Evolutionary conservation across 92 coral and sea anemone species (phyloP).

Genomic region (Zoanthus solanderi): DNA sequence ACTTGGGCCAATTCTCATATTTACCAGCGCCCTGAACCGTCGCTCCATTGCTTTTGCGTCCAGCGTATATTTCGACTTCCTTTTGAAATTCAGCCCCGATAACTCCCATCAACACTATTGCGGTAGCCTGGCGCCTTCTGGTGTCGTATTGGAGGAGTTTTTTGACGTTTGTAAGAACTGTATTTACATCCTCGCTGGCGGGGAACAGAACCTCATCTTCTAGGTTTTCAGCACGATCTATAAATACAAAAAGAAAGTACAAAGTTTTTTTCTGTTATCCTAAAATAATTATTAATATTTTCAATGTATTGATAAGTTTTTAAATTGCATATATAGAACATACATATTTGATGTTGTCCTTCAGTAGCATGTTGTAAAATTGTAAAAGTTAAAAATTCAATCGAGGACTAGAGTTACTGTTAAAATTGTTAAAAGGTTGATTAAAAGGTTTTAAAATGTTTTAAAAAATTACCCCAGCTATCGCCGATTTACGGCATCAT

Average conservation of each 20-base stretch:
- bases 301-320: no score
- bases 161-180: constrained; percentile 95
- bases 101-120: constrained; percentile 96
- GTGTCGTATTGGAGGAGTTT: constrained; percentile 97
- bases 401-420: no score
- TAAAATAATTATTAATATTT: no score
- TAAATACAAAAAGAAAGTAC: constrained; percentile 14
- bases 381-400: no score
- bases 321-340: no score
- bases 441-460: no score
- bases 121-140: constrained; percentile 99
- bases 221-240: constrained; percentile 75
- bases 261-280: neutral
- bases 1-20: neutral
- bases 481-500: no score
- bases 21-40: constrained; percentile 29
- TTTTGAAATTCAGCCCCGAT: constrained; percentile 98
- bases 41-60: constrained; percentile 33
- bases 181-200: constrained; percentile 81
- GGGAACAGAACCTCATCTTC: constrained; percentile 94
- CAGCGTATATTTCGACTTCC: constrained; percentile 83
- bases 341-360: no score
- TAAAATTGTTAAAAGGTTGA: no score
- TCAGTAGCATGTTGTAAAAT: no score
- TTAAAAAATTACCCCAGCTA: no score